Conservation (phyloP, 1,140 invertebrate species). For the Heliothis subflexa region DNA sequence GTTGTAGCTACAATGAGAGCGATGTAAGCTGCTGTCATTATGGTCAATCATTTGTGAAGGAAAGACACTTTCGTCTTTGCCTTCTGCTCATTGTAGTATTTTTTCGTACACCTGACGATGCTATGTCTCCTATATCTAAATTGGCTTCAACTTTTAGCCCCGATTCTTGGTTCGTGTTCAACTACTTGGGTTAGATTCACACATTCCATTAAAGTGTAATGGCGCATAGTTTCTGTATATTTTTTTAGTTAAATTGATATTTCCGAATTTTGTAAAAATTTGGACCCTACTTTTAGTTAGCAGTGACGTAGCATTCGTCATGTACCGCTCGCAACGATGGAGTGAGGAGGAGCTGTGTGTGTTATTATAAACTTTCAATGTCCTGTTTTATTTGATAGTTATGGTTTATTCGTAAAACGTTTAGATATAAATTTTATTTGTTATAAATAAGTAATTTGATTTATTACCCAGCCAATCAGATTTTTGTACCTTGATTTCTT, state of each 20-base stretch:
- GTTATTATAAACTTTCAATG: constrained; percentile 85
- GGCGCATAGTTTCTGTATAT: constrained; percentile 70
- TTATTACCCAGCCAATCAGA: constrained; percentile 78
- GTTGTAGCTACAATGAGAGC: constrained; percentile 76
- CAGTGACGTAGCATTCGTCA: constrained; percentile 74
- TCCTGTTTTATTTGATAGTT: constrained; percentile 86
- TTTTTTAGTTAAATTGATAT: constrained; percentile 62
- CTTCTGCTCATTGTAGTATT: constrained; percentile 72
- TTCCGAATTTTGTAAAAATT: constrained; percentile 49
- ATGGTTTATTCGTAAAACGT: constrained; percentile 84
- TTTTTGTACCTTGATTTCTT: constrained; percentile 82
- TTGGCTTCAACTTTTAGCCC: constrained; percentile 42
- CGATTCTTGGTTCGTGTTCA: constrained; percentile 39
- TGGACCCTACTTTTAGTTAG: constrained; percentile 26
- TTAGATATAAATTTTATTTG: constrained; percentile 85
- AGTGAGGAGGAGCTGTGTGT: constrained; percentile 82
- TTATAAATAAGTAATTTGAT: constrained; percentile 80
- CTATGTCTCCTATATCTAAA: constrained; percentile 67
- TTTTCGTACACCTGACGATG: constrained; percentile 77
- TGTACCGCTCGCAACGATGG: constrained; percentile 70
- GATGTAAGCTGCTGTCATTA: constrained; percentile 71
- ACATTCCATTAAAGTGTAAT: constrained; percentile 82
- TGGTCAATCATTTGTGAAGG: constrained; percentile 70
- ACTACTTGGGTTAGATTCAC: constrained; percentile 60
- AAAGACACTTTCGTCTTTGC: constrained; percentile 74